These are phyloP conservation scores for Epizoanthus stellaris DNA, from an alignment of 92 coral and sea anemone species.

Conservation along the genomic window DNA sequence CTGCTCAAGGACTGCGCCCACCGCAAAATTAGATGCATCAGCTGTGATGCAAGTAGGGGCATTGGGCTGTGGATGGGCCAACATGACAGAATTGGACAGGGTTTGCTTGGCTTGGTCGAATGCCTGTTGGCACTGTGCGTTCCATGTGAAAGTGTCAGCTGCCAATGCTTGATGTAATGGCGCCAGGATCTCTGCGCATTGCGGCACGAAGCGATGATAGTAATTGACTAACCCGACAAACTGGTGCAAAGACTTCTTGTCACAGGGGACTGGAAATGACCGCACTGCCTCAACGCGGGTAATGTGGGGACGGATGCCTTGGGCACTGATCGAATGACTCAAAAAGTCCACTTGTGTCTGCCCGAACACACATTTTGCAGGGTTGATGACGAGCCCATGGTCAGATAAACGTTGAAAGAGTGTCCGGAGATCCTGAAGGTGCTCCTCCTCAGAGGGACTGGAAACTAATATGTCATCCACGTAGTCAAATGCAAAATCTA, in stretches of 20 bases:
- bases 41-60: conserved; percentile 44
- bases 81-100: conserved; percentile 45
- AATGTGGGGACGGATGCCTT: not conserved
- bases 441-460: conserved; percentile 23
- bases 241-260: conserved; percentile 48
- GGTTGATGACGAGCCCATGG: conserved; percentile 60
- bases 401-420: conserved; percentile 55
- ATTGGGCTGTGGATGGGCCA: conserved; percentile 40
- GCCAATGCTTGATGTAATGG: conserved; percentile 40
- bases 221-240: conserved; percentile 40
- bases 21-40: conserved; percentile 43
- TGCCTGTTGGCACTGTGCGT: conserved; percentile 27
- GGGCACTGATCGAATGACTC: conserved; percentile 38
- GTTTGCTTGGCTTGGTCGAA: conserved; percentile 46
- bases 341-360: conserved; percentile 55
- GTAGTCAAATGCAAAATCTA: conserved; percentile 52
- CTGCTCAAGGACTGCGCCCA: conserved; percentile 42
- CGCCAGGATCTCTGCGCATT: conserved; percentile 36
- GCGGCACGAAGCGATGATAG: conserved; percentile 55
- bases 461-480: conserved; percentile 48
- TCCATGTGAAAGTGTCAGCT: conserved; percentile 30
- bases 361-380: conserved; percentile 56
- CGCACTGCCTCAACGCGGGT: conserved; percentile 50
- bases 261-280: conserved; percentile 35
- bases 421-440: conserved; percentile 43